A percentile compares a stretch with the other conserved stretches of the same genome.
Evolutionary conservation across 1,140 invertebrate species (phyloP).

Genomic region (Ephestia elutella): DNA sequence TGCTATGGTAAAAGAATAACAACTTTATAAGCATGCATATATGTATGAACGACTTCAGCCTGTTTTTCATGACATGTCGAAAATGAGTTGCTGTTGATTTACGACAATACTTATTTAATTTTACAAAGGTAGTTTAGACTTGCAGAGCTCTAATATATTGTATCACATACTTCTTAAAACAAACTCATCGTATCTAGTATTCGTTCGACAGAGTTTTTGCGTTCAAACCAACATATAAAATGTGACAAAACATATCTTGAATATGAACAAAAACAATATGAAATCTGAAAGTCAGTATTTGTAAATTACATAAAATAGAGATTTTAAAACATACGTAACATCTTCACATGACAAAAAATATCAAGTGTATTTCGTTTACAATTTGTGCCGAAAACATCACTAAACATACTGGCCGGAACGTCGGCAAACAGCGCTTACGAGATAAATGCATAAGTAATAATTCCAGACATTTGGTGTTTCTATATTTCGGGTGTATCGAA

Average conservation of each 20-base stretch:
- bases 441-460: slow-evolving; percentile 47
- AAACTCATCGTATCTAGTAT: not conserved
- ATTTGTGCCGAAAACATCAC: slow-evolving; percentile 38
- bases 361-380: slow-evolving; percentile 18
- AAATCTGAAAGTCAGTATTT: slow-evolving; percentile 32
- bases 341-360: slow-evolving; percentile 25
- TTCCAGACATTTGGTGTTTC: slow-evolving; percentile 62
- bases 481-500: slow-evolving; percentile 50
- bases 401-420: slow-evolving; percentile 51
- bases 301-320: slow-evolving; percentile 40
- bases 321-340: slow-evolving; percentile 46
- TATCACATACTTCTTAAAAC: too few species aligned
- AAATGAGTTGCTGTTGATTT: too few species aligned
- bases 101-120: not conserved
- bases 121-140: too few species aligned
- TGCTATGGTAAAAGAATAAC: not conserved
- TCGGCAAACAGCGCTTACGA: slow-evolving; percentile 52
- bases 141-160: too few species aligned
- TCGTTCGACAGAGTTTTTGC: not conserved
- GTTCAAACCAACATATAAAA: not conserved
- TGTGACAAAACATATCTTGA: not conserved
- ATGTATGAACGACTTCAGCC: not conserved
- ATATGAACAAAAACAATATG: not conserved
- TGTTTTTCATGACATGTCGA: not conserved
- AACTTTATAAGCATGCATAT: slow-evolving; percentile 1